Percentiles rank a stretch among this genome's conserved stretches.
Evolutionary conservation across 2,113 vertebrate species (phyloP).

Genomic region (Perca flavescens): DNA sequence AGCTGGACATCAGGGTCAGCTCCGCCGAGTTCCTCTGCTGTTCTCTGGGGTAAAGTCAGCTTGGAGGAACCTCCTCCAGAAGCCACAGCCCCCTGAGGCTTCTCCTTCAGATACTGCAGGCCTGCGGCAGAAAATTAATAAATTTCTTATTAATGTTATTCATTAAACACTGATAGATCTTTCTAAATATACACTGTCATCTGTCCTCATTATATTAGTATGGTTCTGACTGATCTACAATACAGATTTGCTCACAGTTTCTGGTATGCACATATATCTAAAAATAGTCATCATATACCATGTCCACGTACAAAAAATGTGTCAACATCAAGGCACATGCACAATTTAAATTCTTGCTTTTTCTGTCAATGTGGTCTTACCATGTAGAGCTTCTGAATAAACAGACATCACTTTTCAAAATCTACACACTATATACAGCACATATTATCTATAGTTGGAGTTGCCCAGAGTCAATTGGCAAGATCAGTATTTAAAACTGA

Average conservation of each 20-base stretch:
- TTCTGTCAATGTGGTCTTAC: background rate
- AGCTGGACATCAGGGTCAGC: slow-evolving; percentile 93
- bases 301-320: background rate
- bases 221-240: background rate
- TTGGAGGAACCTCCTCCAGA: slow-evolving; percentile 78
- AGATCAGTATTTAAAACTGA: background rate
- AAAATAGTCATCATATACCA: background rate
- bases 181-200: background rate
- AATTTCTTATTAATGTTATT: background rate
- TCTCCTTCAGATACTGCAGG: slow-evolving; percentile 93
- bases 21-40: slow-evolving; percentile 83
- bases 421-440: background rate
- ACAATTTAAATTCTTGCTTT: background rate
- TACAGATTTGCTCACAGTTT: background rate
- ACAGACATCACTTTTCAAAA: background rate
- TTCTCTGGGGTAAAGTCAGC: slow-evolving; percentile 81
- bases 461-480: background rate
- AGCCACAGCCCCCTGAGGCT: slow-evolving; percentile 79
- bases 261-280: background rate
- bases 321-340: background rate
- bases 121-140: slow-evolving; percentile 75
- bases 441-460: background rate
- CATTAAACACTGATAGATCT: background rate
- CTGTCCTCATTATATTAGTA: background rate
- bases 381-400: background rate